Conservation (phyloP, 2,113 vertebrate species). For the Heterotis niloticus region DNA sequence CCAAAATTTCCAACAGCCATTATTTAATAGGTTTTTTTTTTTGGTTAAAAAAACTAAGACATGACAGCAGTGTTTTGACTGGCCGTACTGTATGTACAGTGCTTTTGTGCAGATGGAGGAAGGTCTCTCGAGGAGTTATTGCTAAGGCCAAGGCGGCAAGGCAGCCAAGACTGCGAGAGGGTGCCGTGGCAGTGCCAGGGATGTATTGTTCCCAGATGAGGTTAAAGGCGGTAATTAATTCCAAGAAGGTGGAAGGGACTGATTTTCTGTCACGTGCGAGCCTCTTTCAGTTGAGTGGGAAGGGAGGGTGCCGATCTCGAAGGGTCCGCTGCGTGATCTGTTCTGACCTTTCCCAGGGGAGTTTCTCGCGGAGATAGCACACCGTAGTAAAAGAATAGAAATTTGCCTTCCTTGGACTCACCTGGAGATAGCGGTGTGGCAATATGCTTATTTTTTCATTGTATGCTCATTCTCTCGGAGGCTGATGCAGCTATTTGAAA, state of each 20-base stretch:
- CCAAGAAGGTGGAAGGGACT: neutral
- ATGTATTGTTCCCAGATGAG: conserved; percentile 11
- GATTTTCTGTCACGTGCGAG: neutral
- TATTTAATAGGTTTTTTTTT: conserved; percentile 10
- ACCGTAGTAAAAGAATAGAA: no score
- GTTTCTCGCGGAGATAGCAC: neutral
- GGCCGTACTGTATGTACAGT: neutral
- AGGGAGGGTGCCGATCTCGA: conserved; percentile 1
- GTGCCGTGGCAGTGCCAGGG: neutral
- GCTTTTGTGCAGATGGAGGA: conserved; percentile 30
- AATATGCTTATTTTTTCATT: neutral
- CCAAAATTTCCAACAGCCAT: neutral
- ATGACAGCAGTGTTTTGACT: conserved; percentile 20
- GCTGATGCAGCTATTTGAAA: neutral
- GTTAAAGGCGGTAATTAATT: conserved; percentile 20
- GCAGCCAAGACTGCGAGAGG: conserved; percentile 11
- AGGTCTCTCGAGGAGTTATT: conserved; percentile 18
- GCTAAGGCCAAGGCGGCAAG: conserved; percentile 1
- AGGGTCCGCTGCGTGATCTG: neutral
- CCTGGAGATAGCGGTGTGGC: neutral
- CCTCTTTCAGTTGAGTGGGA: neutral
- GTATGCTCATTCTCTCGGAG: neutral
- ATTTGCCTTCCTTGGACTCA: no score
- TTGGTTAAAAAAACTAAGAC: conserved; percentile 10
- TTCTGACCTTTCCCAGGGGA: neutral